Evolutionary conservation across 2,113 vertebrate species (phyloP), one percentile per base, ranked within the genome.

Genomic region (Peromyscus maniculatus): DNA sequence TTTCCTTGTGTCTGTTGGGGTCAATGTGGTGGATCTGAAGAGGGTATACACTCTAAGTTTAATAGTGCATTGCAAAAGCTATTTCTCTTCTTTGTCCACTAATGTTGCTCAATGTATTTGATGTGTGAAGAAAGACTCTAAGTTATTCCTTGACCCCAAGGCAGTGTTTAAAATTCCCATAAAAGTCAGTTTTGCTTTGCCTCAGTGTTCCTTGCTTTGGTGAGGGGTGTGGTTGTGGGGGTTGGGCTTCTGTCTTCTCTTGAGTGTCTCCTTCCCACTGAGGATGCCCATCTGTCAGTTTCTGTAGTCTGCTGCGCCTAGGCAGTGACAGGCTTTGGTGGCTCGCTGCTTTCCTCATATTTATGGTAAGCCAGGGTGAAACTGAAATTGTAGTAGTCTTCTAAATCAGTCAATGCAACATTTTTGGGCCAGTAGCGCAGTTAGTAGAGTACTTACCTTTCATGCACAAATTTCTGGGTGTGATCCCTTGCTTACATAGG

Each of bases 141-240:
- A 75, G 87, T 95, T 71, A 87, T 92, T 90, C 52, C 7, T 67
- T 88, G 88, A 69, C 13, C 6, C 5, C 31, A 46, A 95, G 36
- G 39, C 52, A 92, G 43, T 87, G 43, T 91, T 97, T 97, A 96
- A 95, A 93, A 80, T 88, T 86, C 52, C 74, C 94, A 12, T 79
- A 91, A 97, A 97, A 92, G 9, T 83, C 82, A 95, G 66, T 55
- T 94, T 91, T 93, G 74, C 87, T 88, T 95, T 64, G 28, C n/a
- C 55, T 92, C 28, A 49, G 0, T 72, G 24, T 93, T 71, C 88
- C 75, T 91, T 11, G 0, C 31, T 28, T 31, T 93, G 74, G 91
- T 36, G 82, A 31, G 82, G 22, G 36, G 12, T 0, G 0, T 87
- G 74, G 62, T 55, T 52, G 10, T 62, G 74, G 75, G 36, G 24